Conservation (phyloP, 2,113 vertebrate genomes). For the Clarias gariepinus region DNA sequence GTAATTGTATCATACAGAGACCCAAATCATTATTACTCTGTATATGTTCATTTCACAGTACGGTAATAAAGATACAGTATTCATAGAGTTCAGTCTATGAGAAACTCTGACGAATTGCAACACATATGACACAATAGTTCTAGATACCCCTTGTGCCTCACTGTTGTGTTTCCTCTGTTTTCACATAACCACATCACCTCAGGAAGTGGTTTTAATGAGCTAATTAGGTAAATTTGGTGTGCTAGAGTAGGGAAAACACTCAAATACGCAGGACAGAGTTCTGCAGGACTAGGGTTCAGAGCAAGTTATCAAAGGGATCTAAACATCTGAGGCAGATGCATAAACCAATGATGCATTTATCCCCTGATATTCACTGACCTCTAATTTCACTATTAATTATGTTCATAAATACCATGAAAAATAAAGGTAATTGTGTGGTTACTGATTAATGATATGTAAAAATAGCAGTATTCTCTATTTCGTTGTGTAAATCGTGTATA, state of each 20-base stretch:
- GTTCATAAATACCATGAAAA: slow-evolving; percentile 10
- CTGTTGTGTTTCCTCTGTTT: background rate
- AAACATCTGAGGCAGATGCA: slow-evolving; percentile 13
- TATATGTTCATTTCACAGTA: background rate
- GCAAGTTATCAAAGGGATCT: background rate
- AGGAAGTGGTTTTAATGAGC: background rate
- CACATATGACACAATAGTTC: background rate
- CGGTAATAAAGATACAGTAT: background rate
- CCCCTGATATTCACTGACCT: slow-evolving; percentile 17
- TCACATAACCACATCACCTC: background rate
- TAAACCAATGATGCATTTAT: slow-evolving; percentile 51
- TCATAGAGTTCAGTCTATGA: background rate
- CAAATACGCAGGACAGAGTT: background rate
- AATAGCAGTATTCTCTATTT: slow-evolving; percentile 6
- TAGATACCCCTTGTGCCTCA: background rate
- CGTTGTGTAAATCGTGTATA: slow-evolving; percentile 1
- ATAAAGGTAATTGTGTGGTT: slow-evolving; percentile 33
- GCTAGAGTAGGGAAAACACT: background rate
- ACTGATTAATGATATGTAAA: slow-evolving; percentile 42
- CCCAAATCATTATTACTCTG: background rate
- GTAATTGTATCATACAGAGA: background rate
- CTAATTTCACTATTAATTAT: slow-evolving; percentile 35
- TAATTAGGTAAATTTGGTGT: background rate
- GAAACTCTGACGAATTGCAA: slow-evolving; percentile 14
- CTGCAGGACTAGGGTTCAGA: background rate